Evolutionary conservation across 2,797 vertebrate species (phyloP), one percentile per base, ranked within the genome.

Genomic region (Pseudochaenichthys georgianus): DNA sequence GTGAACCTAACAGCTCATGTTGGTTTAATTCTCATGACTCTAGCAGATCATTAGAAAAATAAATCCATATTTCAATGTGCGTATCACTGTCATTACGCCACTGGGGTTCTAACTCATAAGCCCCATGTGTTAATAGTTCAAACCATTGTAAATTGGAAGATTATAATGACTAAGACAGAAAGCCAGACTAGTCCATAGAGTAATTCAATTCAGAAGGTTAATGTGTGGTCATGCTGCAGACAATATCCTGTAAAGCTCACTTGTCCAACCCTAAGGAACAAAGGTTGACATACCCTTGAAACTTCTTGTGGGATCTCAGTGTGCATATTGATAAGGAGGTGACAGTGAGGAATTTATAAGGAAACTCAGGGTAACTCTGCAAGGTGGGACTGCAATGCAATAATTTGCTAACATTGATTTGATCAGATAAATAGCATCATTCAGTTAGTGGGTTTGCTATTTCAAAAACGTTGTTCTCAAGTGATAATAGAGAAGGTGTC

Each of bases 191-290:
- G 62, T 67, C 31, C 43, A 50, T 19, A 7, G 50, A 64, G 53
- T 78, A 70, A 84, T 85, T 71, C 38, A 75, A 81, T 72, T 53
- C 28, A 75, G 81, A 88, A 89, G 83, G 85, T 89, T 75, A 84
- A 80, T 47, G 46, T 45, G 28, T 63, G 64, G 23, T 79, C 65
- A 64, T 69, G 75, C 71, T 81, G 68, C 48, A 64, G 64, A 71
- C 23, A 70, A 68, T 55, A 75, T 67, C 64, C 76, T 67, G 34
- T 67, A 64, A 57, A 63, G 55, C 42, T 42, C 73, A 59, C 2
- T 0, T 61, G 61, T 78, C 52, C 52, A 17, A 43, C 23, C 48
- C 72, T 53, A 58, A 75, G 55, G 52, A 69, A n/a, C 31, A 38
- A 69, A 15, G 4, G n/a, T 42, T 53, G 54, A 23, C 45, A 47